Conservation (phyloP, 1,140 invertebrate genomes). For the Drosophila carrolli region DNA sequence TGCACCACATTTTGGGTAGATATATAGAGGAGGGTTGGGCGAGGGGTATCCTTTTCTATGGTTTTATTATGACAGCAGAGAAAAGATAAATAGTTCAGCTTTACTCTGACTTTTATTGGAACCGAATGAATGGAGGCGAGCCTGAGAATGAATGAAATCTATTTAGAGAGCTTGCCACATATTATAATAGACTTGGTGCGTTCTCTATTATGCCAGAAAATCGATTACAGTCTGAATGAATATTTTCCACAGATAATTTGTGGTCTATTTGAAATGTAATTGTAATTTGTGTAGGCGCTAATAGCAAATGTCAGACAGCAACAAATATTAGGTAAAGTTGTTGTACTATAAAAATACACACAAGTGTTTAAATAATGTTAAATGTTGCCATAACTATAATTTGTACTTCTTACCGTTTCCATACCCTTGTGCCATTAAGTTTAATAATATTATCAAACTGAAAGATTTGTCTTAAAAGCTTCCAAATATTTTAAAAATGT, state of each 20-base stretch:
- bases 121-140: constrained; percentile 26
- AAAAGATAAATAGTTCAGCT: constrained; percentile 46
- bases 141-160: constrained; percentile 38
- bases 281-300: neutral
- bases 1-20: constrained; percentile 48
- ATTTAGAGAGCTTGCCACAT: constrained; percentile 16
- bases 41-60: constrained; percentile 30
- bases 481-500: no score
- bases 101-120: constrained; percentile 39
- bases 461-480: no score
- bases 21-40: constrained; percentile 2
- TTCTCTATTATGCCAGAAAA: constrained; percentile 28
- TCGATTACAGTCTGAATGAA: constrained; percentile 16
- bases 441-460: no score
- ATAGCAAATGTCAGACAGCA: neutral
- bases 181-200: constrained; percentile 7
- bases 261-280: neutral
- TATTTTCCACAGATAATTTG: constrained; percentile 20
- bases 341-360: no score
- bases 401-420: no score
- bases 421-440: no score
- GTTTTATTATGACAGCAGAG: constrained; percentile 45
- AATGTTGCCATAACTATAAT: no score
- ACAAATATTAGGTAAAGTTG: no score
- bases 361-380: no score